A percentile compares a stretch with the other conserved stretches of the same genome.
Conservation (phyloP, 2,113 vertebrate species). For the Trichomycterus rosablanca region DNA sequence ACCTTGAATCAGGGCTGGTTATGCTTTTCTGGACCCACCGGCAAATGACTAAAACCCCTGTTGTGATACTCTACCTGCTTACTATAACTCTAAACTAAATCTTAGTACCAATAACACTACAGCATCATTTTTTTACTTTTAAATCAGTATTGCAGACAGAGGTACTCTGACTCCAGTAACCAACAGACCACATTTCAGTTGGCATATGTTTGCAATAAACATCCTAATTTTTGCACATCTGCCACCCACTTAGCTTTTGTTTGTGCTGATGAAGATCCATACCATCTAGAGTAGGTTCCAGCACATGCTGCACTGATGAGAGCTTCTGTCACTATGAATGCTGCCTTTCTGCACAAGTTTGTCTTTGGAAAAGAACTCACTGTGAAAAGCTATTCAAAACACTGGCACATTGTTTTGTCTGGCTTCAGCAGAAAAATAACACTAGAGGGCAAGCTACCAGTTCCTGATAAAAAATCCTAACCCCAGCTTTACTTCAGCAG, state of each 20-base stretch:
- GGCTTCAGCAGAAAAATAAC: slow-evolving; percentile 11
- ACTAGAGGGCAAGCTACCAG: slow-evolving; percentile 6
- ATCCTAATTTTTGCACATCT: too few relatives aligned
- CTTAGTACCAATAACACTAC: too few relatives aligned
- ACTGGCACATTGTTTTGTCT: slow-evolving; percentile 15
- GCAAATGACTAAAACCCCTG: too few relatives aligned
- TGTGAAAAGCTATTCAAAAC: slow-evolving; percentile 21
- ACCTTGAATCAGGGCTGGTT: too few relatives aligned
- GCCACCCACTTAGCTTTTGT: background rate
- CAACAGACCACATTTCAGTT: too few relatives aligned
- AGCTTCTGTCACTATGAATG: slow-evolving; percentile 9
- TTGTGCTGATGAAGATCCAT: slow-evolving; percentile 17
- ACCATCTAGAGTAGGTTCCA: slow-evolving; percentile 22
- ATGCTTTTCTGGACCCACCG: too few relatives aligned
- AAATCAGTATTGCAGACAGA: too few relatives aligned
- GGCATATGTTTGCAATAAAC: too few relatives aligned
- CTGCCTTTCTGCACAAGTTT: slow-evolving; percentile 18
- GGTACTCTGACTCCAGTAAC: too few relatives aligned
- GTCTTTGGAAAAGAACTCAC: slow-evolving; percentile 11
- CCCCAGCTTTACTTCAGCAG: background rate
- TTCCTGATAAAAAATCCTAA: background rate
- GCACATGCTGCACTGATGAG: slow-evolving; percentile 22
- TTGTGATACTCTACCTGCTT: too few relatives aligned
- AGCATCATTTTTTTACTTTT: too few relatives aligned
- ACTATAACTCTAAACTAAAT: too few relatives aligned